Evolutionary conservation across 2,797 vertebrate genomes (phyloP), one percentile per base, ranked within the genome.

Genomic region (Tympanoctomys barrerae): DNA sequence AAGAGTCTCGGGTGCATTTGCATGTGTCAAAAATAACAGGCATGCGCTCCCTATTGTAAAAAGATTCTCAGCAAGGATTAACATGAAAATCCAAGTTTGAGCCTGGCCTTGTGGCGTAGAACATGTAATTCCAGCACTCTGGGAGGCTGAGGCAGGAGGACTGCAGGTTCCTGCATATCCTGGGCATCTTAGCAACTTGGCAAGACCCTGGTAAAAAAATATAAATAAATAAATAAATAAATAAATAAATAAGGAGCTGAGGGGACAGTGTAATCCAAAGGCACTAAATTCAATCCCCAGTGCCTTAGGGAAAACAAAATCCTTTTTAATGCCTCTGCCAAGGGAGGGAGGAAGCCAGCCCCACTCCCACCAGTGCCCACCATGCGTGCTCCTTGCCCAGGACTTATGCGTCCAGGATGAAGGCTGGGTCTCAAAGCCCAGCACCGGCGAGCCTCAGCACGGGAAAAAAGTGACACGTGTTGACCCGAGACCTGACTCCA

Each of bases 31-130:
- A 2, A 0, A 90, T n/a, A 42, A 70, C 0, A 52, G 10, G 88
- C 87, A 94, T 91, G 49, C 22, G 84, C 70, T 92, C 79, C 26
- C 57, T 75, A 19, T 93, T 85, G 9, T 52, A 93, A 91, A 94
- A 96, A 68, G 49, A 94, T 61, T 62, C 71, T 95, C 46, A 21
- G 31, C 46, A 22, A 91, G 16, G 6, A 36, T 1, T 90, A 82
- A 88, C 4, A 5, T 75, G 89, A 57, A 70, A 79, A 66, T 75
- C 66, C 88, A 87, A 75, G 21, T 26, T 70, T 4, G 5, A 77
- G 42, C 42, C 13, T 31, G 26, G 42, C 26, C 28, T 28, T 75
- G 26, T 77, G 42, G 42, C 14, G 14, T 26, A 31, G 14, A 31
- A 13, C 2, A 9, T 49, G 26, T 18, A 7, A 28, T 75, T 7